phyloP scores from a whole-genome alignment of 2,888 invertebrate genomes.

The Dasypogon diadema region DNA sequence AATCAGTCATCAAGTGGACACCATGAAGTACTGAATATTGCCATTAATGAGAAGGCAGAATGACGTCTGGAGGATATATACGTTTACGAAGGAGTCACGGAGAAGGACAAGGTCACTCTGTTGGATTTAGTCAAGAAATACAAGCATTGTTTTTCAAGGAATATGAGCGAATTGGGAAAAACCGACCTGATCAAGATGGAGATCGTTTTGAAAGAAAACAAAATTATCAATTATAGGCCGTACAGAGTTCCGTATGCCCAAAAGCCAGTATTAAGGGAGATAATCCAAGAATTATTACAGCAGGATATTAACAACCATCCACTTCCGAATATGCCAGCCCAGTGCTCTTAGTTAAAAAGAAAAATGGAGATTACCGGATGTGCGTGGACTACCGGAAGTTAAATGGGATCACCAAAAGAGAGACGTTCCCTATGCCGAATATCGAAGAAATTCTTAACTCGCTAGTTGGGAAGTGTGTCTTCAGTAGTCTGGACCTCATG shows the following conservation, averaged over 20 bases:
- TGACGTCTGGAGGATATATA: background rate
- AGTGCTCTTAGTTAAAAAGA: conserved; percentile 59
- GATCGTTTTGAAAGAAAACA: background rate
- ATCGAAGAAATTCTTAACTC: conserved; percentile 57
- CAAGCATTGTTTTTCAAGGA: background rate
- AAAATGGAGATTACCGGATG: conserved; percentile 59
- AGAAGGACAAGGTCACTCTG: background rate
- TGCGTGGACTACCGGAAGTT: conserved; percentile 60
- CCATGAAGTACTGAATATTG: background rate
- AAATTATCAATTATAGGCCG: background rate
- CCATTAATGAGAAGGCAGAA: background rate
- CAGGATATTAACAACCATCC: conserved; percentile 51
- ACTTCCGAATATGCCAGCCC: conserved; percentile 61
- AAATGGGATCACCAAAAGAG: conserved; percentile 58
- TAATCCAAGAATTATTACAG: background rate
- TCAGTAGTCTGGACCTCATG: conserved; percentile 39
- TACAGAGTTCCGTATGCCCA: background rate
- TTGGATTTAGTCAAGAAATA: background rate
- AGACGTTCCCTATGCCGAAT: conserved; percentile 56
- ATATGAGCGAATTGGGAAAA: background rate
- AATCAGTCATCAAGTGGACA: background rate
- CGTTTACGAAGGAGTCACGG: background rate
- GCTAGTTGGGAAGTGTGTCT: background rate
- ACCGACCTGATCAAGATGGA: background rate
- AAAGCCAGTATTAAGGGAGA: background rate